Conservation (phyloP, 2,888 invertebrate genomes). For the Himalopsyche anomala region DNA sequence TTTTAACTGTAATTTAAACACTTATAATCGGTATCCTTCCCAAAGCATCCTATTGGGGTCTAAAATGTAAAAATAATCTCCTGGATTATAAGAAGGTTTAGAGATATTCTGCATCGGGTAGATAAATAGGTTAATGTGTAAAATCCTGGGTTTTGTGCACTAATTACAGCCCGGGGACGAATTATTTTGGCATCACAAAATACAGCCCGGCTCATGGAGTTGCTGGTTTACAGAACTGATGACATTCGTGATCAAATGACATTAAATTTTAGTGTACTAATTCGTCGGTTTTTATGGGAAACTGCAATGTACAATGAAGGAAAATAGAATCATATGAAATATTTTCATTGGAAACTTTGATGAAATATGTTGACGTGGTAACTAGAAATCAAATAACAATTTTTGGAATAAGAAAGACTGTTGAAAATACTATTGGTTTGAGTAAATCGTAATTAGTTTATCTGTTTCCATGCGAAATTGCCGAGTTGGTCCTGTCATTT, state of each 20-base stretch:
- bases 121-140: slow-evolving; percentile 18
- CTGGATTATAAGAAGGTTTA: neutral
- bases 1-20: no score
- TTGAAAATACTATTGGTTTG: no score
- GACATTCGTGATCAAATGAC: slow-evolving; percentile 27
- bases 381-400: no score
- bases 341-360: no score
- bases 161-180: slow-evolving; percentile 32
- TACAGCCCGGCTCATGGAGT: neutral
- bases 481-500: no score
- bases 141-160: neutral
- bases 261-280: slow-evolving; percentile 18
- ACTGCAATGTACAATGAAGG: neutral
- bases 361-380: no score
- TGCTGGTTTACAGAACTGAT: neutral
- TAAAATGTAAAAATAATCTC: slow-evolving; percentile 10
- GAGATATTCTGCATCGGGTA: slow-evolving; percentile 11
- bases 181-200: slow-evolving; percentile 7
- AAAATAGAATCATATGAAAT: neutral
- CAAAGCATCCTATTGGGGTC: neutral
- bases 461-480: no score
- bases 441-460: no score
- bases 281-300: neutral
- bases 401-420: no score
- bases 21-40: no score